Conservation (phyloP, 1,140 invertebrate genomes). For the Aporrectodea caliginosa region DNA sequence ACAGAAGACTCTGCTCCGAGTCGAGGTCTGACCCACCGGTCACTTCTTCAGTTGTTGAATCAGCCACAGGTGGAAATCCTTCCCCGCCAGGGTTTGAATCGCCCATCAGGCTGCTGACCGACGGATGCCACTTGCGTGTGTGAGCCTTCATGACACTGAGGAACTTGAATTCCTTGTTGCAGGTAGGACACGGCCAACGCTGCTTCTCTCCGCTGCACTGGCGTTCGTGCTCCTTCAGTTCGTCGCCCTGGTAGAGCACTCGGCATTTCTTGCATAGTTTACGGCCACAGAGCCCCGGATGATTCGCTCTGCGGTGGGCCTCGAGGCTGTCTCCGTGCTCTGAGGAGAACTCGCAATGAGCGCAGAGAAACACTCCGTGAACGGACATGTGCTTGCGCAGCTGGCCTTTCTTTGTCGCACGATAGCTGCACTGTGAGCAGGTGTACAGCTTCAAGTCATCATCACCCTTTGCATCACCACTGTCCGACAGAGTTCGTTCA, state of each 20-base stretch:
- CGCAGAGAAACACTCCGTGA: slow-evolving; percentile 28
- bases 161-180: slow-evolving; percentile 48
- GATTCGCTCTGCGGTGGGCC: slow-evolving; percentile 21
- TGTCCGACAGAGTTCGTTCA: not conserved
- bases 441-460: slow-evolving; percentile 12
- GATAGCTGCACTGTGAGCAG: slow-evolving; percentile 25
- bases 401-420: slow-evolving; percentile 22
- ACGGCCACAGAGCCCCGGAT: slow-evolving; percentile 29
- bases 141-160: slow-evolving; percentile 39
- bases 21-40: slow-evolving; percentile 12
- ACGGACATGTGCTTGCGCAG: slow-evolving; percentile 27
- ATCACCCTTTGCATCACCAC: slow-evolving; percentile 6
- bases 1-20: not conserved
- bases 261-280: slow-evolving; percentile 48
- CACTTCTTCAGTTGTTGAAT: slow-evolving; percentile 24
- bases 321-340: slow-evolving; percentile 9
- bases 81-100: not conserved
- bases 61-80: not conserved
- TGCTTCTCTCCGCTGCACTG: slow-evolving; percentile 42
- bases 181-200: slow-evolving; percentile 43
- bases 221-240: slow-evolving; percentile 45
- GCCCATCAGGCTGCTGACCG: not conserved
- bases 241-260: slow-evolving; percentile 42
- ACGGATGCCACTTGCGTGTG: slow-evolving; percentile 39
- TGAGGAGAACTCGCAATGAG: slow-evolving; percentile 28